These are phyloP conservation scores for Heterotilapia buettikoferi DNA, from an alignment of 2,113 vertebrate genomes.

Conservation along the genomic window DNA sequence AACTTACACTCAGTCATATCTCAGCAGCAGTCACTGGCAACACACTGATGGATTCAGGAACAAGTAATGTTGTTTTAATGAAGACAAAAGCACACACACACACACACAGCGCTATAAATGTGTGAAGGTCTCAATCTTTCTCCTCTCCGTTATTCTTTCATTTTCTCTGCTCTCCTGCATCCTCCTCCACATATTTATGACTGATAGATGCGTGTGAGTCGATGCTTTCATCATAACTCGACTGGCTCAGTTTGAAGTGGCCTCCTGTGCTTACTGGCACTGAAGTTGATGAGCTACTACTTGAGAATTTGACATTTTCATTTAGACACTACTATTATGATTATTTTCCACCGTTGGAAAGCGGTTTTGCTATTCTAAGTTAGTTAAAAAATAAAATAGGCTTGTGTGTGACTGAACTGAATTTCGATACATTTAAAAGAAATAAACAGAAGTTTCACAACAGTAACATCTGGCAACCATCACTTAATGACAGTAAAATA, in stretches of 20 bases:
- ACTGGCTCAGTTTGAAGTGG: conserved; percentile 22
- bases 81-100: background rate
- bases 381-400: background rate
- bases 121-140: background rate
- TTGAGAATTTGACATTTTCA: conserved; percentile 53
- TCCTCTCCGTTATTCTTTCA: background rate
- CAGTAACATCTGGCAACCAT: background rate
- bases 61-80: conserved; percentile 31
- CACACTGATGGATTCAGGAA: conserved; percentile 22
- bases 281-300: conserved; percentile 50
- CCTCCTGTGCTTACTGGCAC: background rate
- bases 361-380: background rate
- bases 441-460: background rate
- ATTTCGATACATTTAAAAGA: background rate
- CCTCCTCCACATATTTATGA: conserved; percentile 46
- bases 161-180: conserved; percentile 2
- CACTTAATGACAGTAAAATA: background rate
- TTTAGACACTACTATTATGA: conserved; percentile 11
- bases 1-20: conserved; percentile 8
- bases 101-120: background rate
- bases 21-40: conserved; percentile 26
- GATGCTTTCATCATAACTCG: conserved; percentile 39
- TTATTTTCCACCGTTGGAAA: conserved; percentile 16
- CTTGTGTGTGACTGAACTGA: background rate
- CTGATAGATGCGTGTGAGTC: conserved; percentile 41